A percentile compares a stretch with the other conserved stretches of the same genome.
These are phyloP conservation scores for Acridotheres tristis DNA, from an alignment of 2,797 vertebrate genomes.

Conservation along the genomic window DNA sequence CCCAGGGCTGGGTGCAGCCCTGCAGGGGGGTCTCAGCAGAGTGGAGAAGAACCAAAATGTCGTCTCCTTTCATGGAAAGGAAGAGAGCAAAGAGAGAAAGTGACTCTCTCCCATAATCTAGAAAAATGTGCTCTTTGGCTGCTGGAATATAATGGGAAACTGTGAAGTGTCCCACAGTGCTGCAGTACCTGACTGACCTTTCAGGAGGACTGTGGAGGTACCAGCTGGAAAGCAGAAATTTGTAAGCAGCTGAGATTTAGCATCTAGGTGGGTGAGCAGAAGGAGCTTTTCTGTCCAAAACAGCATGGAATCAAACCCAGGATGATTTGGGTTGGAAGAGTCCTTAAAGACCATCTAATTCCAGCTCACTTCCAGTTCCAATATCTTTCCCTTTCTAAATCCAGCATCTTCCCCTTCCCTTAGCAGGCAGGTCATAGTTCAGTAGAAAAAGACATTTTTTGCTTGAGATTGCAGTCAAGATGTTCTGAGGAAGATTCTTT, in stretches of 20 bases:
- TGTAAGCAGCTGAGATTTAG: background rate
- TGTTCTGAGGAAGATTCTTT: background rate
- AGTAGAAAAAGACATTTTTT: background rate
- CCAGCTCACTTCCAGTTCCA: background rate
- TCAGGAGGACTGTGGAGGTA: background rate
- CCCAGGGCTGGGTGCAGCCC: background rate
- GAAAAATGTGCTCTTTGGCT: background rate
- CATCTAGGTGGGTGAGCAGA: background rate
- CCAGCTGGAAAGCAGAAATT: background rate
- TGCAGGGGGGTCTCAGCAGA: background rate
- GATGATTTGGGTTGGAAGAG: background rate
- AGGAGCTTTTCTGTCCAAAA: background rate
- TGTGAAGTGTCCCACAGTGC: background rate
- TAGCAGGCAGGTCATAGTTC: background rate
- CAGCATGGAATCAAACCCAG: background rate
- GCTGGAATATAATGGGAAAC: background rate
- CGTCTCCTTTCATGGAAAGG: background rate
- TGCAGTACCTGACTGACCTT: background rate
- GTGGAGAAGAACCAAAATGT: background rate
- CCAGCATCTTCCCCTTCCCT: background rate
- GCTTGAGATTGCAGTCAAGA: background rate
- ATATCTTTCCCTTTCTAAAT: background rate
- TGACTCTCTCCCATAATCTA: background rate
- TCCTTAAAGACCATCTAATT: background rate
- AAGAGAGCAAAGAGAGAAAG: background rate